Percentiles rank a stretch among this genome's conserved stretches.
phyloP scores from a whole-genome alignment of 2,888 invertebrate genomes.

The Chesias legatella region DNA sequence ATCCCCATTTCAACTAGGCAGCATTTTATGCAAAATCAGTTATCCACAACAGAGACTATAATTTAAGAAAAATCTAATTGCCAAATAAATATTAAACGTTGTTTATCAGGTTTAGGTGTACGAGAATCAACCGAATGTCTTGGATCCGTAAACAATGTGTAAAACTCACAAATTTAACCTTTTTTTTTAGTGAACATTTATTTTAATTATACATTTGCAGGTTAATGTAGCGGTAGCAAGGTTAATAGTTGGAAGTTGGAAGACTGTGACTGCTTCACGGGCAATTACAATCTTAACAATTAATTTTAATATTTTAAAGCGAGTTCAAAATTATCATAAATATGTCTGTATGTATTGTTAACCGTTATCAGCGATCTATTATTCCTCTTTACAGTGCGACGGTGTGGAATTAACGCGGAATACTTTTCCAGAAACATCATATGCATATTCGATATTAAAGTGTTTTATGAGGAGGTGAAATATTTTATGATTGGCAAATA shows the following conservation, averaged over 20 bases:
- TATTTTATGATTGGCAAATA: conserved; percentile 46
- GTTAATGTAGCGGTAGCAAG: conserved; percentile 9
- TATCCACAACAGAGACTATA: no score
- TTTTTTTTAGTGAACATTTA: conserved; percentile 1
- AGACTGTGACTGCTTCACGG: conserved; percentile 13
- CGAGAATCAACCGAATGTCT: no score
- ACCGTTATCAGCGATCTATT: conserved; percentile 6
- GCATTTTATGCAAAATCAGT: no score
- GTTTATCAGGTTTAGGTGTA: no score
- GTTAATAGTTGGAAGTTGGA: conserved; percentile 7
- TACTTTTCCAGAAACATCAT: conserved; percentile 20
- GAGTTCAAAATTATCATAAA: conserved; percentile 16
- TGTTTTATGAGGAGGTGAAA: conserved; percentile 60
- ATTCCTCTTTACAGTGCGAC: conserved; percentile 26
- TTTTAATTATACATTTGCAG: conserved; percentile 7
- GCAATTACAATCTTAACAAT: conserved; percentile 8
- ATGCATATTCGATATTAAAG: conserved; percentile 42
- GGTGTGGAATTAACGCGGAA: conserved; percentile 31
- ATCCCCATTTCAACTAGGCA: no score
- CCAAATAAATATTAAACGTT: no score
- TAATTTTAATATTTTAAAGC: conserved; percentile 11
- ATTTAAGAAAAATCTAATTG: no score
- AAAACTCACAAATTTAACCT: background rate
- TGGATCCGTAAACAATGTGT: background rate
- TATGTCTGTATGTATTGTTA: conserved; percentile 11